Conservation (phyloP, 2,888 invertebrate species). For the Drosophila kokeensis region DNA sequence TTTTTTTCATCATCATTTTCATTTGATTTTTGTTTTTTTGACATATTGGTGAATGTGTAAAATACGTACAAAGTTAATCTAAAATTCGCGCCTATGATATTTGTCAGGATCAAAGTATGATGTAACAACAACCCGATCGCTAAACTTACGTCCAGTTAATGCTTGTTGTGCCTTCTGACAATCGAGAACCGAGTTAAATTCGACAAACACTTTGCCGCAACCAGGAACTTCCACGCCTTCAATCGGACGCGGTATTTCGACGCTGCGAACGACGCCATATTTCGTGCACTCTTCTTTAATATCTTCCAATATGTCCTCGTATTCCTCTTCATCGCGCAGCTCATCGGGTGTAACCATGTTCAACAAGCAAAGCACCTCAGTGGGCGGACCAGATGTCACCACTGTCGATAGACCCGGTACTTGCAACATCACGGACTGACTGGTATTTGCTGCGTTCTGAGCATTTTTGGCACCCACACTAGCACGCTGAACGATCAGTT, state of each 20-base stretch:
- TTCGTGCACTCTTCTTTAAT: conserved; percentile 99
- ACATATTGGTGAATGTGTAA: conserved; percentile 73
- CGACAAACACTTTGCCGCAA: conserved; percentile 99
- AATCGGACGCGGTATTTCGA: conserved; percentile 98
- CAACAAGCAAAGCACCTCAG: conserved; percentile 97
- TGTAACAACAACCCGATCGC: conserved; percentile 98
- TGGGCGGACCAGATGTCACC: conserved; percentile 96
- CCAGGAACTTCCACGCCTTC: conserved; percentile 98
- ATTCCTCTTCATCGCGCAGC: conserved; percentile 98
- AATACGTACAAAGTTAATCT: conserved; percentile 82
- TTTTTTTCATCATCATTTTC: conserved; percentile 22
- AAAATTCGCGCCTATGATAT: conserved; percentile 98
- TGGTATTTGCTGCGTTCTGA: conserved; percentile 88
- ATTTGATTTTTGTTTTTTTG: conserved; percentile 46
- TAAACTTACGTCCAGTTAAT: conserved; percentile 98
- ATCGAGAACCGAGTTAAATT: conserved; percentile 97
- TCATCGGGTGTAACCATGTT: conserved; percentile 99
- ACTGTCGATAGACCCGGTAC: conserved; percentile 94
- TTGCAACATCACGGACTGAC: conserved; percentile 82
- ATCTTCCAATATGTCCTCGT: conserved; percentile 99
- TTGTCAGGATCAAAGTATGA: conserved; percentile 99
- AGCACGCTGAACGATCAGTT: conserved; percentile 98
- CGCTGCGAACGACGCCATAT: conserved; percentile 98
- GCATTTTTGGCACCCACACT: conserved; percentile 98
- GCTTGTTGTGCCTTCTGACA: conserved; percentile 99